A percentile compares a stretch with the other conserved stretches of the same genome.
These are phyloP conservation scores for Calidris pugnax DNA, from an alignment of 2,113 vertebrate genomes.

Conservation along the genomic window DNA sequence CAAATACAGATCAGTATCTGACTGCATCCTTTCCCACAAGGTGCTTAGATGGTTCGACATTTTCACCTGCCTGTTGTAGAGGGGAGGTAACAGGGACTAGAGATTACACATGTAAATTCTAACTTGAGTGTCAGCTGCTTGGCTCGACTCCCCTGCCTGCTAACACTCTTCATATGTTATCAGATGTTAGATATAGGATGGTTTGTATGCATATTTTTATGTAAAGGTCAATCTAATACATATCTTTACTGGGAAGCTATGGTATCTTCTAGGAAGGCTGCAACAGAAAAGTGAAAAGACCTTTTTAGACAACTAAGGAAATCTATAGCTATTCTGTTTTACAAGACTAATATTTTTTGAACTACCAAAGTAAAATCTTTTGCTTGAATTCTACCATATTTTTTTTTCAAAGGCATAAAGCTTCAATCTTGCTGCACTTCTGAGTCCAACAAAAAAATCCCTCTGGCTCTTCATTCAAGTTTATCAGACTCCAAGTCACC, in stretches of 20 bases:
- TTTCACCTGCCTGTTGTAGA: not conserved
- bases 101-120: not conserved
- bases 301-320: not conserved
- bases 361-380: not conserved
- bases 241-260: not conserved
- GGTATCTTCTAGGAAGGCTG: not conserved
- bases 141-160: not conserved
- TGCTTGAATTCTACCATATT: not conserved
- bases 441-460: not conserved
- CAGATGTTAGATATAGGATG: not conserved
- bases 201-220: not conserved
- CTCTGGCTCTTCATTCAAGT: not conserved
- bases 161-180: not conserved
- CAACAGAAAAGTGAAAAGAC: not conserved
- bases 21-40: not conserved
- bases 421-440: not conserved
- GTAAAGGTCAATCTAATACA: not conserved
- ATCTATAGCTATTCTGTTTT: not conserved
- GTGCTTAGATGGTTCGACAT: not conserved
- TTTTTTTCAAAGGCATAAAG: not conserved
- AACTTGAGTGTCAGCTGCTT: not conserved
- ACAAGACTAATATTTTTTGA: not conserved
- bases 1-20: not conserved
- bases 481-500: not conserved
- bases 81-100: not conserved